phyloP scores from a whole-genome alignment of 2,888 invertebrate species.

The Spilosoma lubricipeda region DNA sequence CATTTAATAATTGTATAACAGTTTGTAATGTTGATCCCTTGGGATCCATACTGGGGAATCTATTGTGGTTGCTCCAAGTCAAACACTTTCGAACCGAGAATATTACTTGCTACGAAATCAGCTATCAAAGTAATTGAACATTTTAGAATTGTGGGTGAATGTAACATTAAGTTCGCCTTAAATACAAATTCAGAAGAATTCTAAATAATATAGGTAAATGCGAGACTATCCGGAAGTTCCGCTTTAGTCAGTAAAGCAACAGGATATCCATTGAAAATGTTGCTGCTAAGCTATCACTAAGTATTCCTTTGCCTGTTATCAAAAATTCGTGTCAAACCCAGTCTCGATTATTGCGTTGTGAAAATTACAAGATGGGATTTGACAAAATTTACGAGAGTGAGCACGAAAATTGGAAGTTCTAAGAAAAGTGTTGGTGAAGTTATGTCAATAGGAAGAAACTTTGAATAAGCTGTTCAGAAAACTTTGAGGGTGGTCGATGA shows the following conservation, averaged over 20 bases:
- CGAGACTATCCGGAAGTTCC: constrained; percentile 97
- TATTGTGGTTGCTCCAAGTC: constrained; percentile 99
- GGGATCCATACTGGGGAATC: constrained; percentile 99
- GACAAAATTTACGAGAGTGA: constrained; percentile 96
- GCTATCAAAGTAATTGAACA: constrained; percentile 98
- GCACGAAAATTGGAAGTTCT: constrained; percentile 98
- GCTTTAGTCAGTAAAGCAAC: constrained; percentile 99
- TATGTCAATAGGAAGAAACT: constrained; percentile 99
- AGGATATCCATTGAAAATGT: constrained; percentile 99
- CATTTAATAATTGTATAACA: constrained; percentile 99
- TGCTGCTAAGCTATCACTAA: constrained; percentile 97
- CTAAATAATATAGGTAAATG: constrained; percentile 98
- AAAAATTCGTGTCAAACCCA: constrained; percentile 99
- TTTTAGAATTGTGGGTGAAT: constrained; percentile 98
- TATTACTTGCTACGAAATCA: constrained; percentile 97
- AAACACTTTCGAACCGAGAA: constrained; percentile 97
- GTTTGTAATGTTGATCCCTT: constrained; percentile 99
- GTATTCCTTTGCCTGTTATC: constrained; percentile 93
- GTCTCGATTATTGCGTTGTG: constrained; percentile 99
- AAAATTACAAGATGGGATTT: constrained; percentile 99
- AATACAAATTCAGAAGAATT: constrained; percentile 96
- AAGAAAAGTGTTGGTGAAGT: constrained; percentile 99
- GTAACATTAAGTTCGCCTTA: constrained; percentile 99
- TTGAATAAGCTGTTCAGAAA: constrained; percentile 99
- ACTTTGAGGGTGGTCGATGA: constrained; percentile 99